Conservation (phyloP, 2,797 vertebrate species). For the Enteromius mattozi region DNA sequence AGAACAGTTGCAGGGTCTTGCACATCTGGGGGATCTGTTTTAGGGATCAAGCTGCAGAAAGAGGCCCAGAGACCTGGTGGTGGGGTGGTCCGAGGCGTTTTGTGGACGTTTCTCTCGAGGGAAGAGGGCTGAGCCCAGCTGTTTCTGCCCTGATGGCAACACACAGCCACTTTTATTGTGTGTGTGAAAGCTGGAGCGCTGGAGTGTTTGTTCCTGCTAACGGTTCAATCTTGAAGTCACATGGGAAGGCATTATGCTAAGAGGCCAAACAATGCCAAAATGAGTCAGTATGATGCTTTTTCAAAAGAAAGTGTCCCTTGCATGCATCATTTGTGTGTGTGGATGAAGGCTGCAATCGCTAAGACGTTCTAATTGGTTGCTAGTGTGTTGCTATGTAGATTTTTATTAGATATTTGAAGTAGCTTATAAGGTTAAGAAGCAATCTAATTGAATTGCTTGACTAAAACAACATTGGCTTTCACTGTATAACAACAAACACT, state of each 20-base stretch:
- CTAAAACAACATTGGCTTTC: neutral
- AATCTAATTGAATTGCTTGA: neutral
- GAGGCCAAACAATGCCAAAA: constrained; percentile 77
- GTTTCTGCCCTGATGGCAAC: constrained; percentile 38
- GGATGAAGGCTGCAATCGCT: neutral
- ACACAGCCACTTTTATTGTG: constrained; percentile 35
- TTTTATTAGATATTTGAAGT: neutral
- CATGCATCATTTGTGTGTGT: neutral
- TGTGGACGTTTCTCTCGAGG: constrained; percentile 8
- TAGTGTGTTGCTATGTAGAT: neutral
- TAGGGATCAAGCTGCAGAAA: constrained; percentile 28
- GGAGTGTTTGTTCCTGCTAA: constrained; percentile 67
- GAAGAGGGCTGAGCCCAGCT: constrained; percentile 35
- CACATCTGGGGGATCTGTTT: constrained; percentile 52
- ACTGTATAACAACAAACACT: neutral
- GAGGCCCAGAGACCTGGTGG: constrained; percentile 21
- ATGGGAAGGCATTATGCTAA: constrained; percentile 69
- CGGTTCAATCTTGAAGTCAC: constrained; percentile 67
- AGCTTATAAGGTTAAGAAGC: neutral
- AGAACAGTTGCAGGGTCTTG: constrained; percentile 47
- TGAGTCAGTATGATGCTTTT: constrained; percentile 58
- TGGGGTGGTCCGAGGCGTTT: constrained; percentile 20
- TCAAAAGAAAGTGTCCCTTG: constrained; percentile 49
- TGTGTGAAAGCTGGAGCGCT: constrained; percentile 55
- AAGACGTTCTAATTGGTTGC: neutral